phyloP scores from a whole-genome alignment of 1,140 invertebrate genomes.

The Ylistrum balloti region DNA sequence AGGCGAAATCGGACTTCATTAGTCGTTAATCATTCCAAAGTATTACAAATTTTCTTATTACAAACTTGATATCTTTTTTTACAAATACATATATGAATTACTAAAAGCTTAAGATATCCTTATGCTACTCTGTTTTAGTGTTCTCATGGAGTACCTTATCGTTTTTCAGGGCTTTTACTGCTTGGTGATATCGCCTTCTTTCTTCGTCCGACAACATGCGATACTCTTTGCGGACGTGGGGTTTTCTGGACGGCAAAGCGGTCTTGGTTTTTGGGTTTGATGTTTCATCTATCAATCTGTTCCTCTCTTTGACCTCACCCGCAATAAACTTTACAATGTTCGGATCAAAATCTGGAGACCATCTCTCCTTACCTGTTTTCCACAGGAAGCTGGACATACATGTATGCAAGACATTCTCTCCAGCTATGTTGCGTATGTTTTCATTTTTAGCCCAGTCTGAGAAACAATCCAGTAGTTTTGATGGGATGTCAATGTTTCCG shows the following conservation, averaged over 20 bases:
- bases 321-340: neutral
- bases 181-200: constrained; percentile 73
- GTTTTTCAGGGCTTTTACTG: constrained; percentile 77
- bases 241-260: neutral
- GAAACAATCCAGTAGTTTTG: neutral
- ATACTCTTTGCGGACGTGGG: constrained; percentile 76
- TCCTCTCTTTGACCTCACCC: neutral
- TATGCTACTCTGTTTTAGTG: neutral
- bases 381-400: neutral
- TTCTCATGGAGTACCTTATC: constrained; percentile 73
- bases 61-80: too few species aligned
- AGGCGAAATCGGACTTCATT: too few species aligned
- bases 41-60: too few species aligned
- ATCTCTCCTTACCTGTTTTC: neutral
- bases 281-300: neutral
- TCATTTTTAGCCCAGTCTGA: neutral
- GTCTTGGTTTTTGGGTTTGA: neutral
- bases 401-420: neutral
- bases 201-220: constrained; percentile 79
- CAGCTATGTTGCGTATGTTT: neutral
- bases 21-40: too few species aligned
- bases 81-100: too few species aligned
- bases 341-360: neutral
- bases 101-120: too few species aligned
- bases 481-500: neutral